Conservation (phyloP, 1,140 invertebrate species). For the Drosophila oshimai region DNA sequence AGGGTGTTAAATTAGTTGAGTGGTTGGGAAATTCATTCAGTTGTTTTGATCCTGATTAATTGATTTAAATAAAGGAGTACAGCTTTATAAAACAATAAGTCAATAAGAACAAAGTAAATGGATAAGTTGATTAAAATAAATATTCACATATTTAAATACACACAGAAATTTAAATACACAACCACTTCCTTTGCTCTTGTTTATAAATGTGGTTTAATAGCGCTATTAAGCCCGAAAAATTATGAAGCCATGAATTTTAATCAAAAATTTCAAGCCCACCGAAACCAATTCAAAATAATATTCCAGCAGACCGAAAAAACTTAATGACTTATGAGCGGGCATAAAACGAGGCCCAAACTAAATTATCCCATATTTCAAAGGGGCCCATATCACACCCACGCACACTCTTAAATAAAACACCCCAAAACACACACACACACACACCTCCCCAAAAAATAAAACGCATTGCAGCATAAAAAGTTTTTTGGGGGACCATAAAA, state of each 20-base stretch:
- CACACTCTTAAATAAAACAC: neutral
- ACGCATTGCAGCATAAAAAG: conserved; percentile 67
- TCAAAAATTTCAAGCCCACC: conserved; percentile 3
- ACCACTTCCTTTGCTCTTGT: neutral
- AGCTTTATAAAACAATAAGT: too few species aligned
- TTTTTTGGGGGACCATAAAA: conserved; percentile 57
- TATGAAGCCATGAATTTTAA: conserved; percentile 48
- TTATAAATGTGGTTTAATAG: conserved; percentile 6
- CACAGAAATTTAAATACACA: neutral
- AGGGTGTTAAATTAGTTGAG: conserved; percentile 12
- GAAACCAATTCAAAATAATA: conserved; percentile 50
- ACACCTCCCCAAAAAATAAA: conserved; percentile 24
- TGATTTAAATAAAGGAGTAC: neutral
- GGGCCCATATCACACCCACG: conserved; percentile 5
- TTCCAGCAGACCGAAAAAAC: conserved; percentile 1
- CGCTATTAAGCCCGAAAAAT: conserved; percentile 21
- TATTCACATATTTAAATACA: neutral
- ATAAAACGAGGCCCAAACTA: conserved; percentile 38
- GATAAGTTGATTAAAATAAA: too few species aligned
- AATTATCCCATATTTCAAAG: conserved; percentile 53
- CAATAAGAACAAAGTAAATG: too few species aligned
- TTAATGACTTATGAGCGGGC: conserved; percentile 49
- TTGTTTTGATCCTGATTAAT: neutral
- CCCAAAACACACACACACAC: neutral
- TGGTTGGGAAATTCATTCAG: neutral